phyloP scores from a whole-genome alignment of 2,797 vertebrate genomes.

The Enteromius thamalakanensis region DNA sequence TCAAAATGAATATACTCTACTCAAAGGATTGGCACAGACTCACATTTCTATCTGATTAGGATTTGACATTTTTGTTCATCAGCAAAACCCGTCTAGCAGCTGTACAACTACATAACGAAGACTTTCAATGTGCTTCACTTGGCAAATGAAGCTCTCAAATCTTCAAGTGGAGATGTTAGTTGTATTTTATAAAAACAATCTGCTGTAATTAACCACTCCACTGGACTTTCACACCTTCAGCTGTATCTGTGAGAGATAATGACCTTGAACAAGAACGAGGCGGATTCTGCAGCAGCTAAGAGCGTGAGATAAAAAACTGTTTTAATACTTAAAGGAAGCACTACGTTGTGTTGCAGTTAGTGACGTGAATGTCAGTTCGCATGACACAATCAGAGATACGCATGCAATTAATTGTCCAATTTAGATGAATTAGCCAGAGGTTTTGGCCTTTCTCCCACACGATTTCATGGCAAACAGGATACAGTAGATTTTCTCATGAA shows the following conservation, averaged over 20 bases:
- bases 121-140: background rate
- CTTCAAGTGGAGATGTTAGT: background rate
- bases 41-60: background rate
- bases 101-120: background rate
- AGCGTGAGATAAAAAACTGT: background rate
- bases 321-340: background rate
- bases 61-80: background rate
- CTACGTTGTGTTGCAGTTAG: background rate
- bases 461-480: constrained; percentile 30
- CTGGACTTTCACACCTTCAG: constrained; percentile 30
- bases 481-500: constrained; percentile 20
- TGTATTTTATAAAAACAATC: constrained; percentile 23
- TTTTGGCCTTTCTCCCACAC: constrained; percentile 20
- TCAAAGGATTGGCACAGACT: background rate
- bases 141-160: background rate
- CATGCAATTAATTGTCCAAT: constrained; percentile 20
- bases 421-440: constrained; percentile 34
- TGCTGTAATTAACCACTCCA: constrained; percentile 31
- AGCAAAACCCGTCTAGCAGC: background rate
- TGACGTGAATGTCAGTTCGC: background rate
- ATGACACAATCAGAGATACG: constrained; percentile 1
- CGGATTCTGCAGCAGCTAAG: background rate
- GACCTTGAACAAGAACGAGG: constrained; percentile 4
- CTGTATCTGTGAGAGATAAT: constrained; percentile 15
- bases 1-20: background rate